Base-by-base conservation (phyloP, 1,140 invertebrate genomes). In the Coelopa frigida region DNA sequence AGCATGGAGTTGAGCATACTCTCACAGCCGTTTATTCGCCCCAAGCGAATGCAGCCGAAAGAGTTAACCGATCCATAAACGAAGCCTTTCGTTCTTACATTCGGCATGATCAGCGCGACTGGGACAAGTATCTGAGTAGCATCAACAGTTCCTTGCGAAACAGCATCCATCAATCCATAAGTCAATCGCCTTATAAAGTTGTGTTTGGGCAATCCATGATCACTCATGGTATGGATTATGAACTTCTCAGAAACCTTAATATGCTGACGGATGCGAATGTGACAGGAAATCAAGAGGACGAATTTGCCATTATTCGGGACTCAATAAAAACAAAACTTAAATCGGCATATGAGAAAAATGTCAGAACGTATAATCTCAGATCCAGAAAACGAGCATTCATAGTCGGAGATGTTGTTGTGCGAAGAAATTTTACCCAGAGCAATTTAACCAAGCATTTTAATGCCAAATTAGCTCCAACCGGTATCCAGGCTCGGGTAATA, bases 11-110 rank as follows among this genome's bases (percentile, higher is more conserved):
- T 10, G 22, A 4, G 12, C 24, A 39, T 2, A 22, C 27, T 5
- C 3, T 21, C 8, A 47, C 15, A 5, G 26, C 24, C 15, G 4
- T 32, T 11, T 48, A 48, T 36, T 29, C 20, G n/a, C 26, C 46
- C 17, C 21, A 42, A 14, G 36, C 12, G 17, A 44, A 44, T 32
- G 42, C 42, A 18, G 10, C 24, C 12, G 42, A 44, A 44, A 12
- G 42, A 7, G 31, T 44, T 6, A 44, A 44, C 27, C 5, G 18
- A 32, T 15, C 26, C 3, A 17, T 44, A 8, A 31, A 32, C n/a
- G 3, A n/a, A 3, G 27, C 27, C 3, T 17, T 44, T 3, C 3
- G 42, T 5, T 3, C 42, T 17, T 44, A 44, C 21, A 20, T 44
- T 11, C 8, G 8, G 3, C 24, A 18, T 12, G 27, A 32, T 44